Evolutionary conservation across 2,888 invertebrate species (phyloP), one percentile per base, ranked within the genome.

Genomic region (Troides oblongomaculatus): DNA sequence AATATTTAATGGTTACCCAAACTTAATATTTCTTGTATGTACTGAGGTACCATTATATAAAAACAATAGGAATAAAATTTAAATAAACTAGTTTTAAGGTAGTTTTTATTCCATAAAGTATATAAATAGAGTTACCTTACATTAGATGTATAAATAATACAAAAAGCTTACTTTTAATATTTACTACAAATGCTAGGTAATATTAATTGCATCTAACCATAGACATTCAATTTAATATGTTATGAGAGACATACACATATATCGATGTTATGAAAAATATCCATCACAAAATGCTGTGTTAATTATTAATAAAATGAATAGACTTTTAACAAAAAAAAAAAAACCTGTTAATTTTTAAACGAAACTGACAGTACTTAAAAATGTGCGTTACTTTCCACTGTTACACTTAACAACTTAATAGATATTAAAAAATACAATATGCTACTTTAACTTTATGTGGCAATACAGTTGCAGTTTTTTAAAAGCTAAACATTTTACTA

Each of bases 91-190:
- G 72, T 74, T 81, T 77, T 80, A 78, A 81, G 80, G 77, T 82
- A 80, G 78, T 82, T 77, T 85, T 89, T 90, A 90, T 87, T 90
- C 79, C 84, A 81, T 84, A 85, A 83, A 86, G 84, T 89, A 85
- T 88, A 89, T 78, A 77, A 88, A 88, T 89, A 89, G 80, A 83
- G 74, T 75, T 76, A 82, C 78, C 74, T 75, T 78, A 78, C 39
- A 89, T 85, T 86, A 76, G 80, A 80, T 82, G 81, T 82, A 85
- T 77, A 79, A 87, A 88, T 84, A 84, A 84, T 87, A 87, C 82
- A 87, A 87, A 88, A 86, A 78, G 81, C 78, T 63, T 68, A 72
- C 60, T 63, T 53, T 62, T 72, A 62, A 72, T 59, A 67, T 69
- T 69, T 36, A 64, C 66, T 63, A 70, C 70, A 70, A 66, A 70